Evolutionary conservation across 2,888 invertebrate species (phyloP).

Genomic region (Ophion costatus): DNA sequence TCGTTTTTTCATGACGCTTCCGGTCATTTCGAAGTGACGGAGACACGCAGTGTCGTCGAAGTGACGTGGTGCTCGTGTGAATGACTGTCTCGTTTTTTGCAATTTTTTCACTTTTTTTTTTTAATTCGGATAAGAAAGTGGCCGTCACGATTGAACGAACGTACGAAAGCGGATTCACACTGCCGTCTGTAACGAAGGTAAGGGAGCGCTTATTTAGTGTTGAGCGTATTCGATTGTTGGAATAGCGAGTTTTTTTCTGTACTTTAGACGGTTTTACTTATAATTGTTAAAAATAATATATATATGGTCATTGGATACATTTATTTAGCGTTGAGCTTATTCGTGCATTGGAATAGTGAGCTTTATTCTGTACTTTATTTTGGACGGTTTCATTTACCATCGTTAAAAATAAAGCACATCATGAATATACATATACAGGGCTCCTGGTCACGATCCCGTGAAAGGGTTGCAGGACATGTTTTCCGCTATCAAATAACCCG

Average conservation of each 20-base stretch:
- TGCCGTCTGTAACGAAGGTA: slow-evolving; percentile 80
- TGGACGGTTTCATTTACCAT: no score
- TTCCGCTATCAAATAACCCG: no score
- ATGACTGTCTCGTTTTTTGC: neutral
- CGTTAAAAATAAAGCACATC: no score
- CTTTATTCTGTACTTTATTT: no score
- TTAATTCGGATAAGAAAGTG: neutral
- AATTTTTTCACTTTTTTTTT: neutral
- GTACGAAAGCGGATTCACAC: slow-evolving; percentile 73
- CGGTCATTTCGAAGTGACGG: neutral
- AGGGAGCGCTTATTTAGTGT: slow-evolving; percentile 50
- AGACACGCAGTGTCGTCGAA: slow-evolving; percentile 6
- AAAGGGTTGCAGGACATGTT: no score
- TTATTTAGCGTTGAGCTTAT: neutral
- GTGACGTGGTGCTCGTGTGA: neutral
- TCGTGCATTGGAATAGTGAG: neutral
- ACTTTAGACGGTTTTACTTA: no score
- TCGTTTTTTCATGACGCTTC: neutral
- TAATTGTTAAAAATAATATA: no score
- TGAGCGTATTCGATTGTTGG: neutral
- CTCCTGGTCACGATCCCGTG: no score
- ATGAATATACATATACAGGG: no score
- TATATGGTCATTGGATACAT: no score
- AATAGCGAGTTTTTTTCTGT: no score
- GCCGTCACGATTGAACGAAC: slow-evolving; percentile 63